phyloP scores from a whole-genome alignment of 2,888 invertebrate species.

The Beris morrisii region DNA sequence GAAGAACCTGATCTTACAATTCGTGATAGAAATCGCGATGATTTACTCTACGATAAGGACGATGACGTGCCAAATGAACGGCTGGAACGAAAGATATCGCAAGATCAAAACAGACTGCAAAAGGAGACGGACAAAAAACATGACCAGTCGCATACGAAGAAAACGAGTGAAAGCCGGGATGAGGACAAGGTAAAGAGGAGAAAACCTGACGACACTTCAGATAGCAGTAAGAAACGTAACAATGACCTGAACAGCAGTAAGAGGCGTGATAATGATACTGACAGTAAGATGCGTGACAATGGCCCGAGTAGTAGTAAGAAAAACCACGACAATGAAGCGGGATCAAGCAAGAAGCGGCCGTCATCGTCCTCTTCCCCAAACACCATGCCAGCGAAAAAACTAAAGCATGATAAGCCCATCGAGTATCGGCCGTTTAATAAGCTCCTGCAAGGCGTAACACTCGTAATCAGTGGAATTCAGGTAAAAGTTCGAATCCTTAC shows the following conservation, averaged over 20 bases:
- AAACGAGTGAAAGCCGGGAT: not conserved
- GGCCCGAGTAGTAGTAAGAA: not conserved
- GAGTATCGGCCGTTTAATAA: slow-evolving; percentile 60
- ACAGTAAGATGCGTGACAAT: slow-evolving; percentile 14
- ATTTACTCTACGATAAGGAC: slow-evolving; percentile 58
- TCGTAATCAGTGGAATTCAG: slow-evolving; percentile 82
- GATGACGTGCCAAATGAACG: slow-evolving; percentile 53
- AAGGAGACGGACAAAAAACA: slow-evolving; percentile 42
- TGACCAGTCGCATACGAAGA: not conserved
- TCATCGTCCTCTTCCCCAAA: slow-evolving; percentile 40
- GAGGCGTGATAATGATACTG: too few relatives aligned
- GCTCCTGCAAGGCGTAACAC: slow-evolving; percentile 67
- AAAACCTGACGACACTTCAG: not conserved
- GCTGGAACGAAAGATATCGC: slow-evolving; percentile 54
- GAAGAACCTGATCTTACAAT: slow-evolving; percentile 30
- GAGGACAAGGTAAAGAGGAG: not conserved
- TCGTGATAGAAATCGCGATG: slow-evolving; percentile 53
- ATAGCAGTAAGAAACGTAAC: not conserved
- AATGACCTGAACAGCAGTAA: not conserved
- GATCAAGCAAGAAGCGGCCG: slow-evolving; percentile 39
- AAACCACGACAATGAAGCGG: not conserved
- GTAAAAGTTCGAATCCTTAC: slow-evolving; percentile 36
- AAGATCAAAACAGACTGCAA: slow-evolving; percentile 45
- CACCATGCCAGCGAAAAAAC: slow-evolving; percentile 44
- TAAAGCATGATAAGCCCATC: slow-evolving; percentile 41